Conservation (phyloP, 2,888 invertebrate species). For the Chesias legatella region DNA sequence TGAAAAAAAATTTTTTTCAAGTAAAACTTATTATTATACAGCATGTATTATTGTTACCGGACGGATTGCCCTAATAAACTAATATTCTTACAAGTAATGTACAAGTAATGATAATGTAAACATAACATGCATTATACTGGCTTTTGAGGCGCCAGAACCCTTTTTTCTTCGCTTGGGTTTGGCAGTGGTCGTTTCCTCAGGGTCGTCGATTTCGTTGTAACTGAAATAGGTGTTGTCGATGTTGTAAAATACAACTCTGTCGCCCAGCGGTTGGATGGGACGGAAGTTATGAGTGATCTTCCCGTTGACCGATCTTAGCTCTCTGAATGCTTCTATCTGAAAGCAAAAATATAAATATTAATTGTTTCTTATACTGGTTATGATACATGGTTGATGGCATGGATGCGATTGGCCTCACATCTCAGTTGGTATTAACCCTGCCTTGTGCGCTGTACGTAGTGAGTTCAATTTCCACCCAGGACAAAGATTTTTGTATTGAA, state of each 20-base stretch:
- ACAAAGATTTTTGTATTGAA: too few relatives aligned
- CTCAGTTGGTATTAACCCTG: too few relatives aligned
- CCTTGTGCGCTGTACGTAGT: too few relatives aligned
- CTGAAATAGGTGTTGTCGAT: conserved; percentile 67
- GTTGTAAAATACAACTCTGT: conserved; percentile 83
- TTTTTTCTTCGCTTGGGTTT: conserved; percentile 41
- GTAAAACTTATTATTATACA: too few relatives aligned
- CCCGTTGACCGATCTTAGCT: conserved; percentile 83
- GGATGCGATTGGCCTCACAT: too few relatives aligned
- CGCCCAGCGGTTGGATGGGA: conserved; percentile 89
- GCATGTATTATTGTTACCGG: too few relatives aligned
- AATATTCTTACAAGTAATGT: neutral
- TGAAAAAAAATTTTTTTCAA: too few relatives aligned
- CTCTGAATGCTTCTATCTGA: conserved; percentile 87
- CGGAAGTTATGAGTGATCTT: conserved; percentile 89
- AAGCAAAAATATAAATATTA: conserved; percentile 33
- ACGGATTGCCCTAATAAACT: too few relatives aligned
- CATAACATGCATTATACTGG: conserved; percentile 8
- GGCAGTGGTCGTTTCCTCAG: conserved; percentile 40
- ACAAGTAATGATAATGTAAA: conserved; percentile 2
- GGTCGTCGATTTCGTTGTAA: conserved; percentile 67
- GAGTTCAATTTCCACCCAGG: too few relatives aligned
- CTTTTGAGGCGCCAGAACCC: conserved; percentile 24
- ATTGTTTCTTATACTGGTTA: too few relatives aligned
- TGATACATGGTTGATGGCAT: too few relatives aligned